Evolutionary conservation across 2,113 vertebrate species (phyloP), one percentile per base, ranked within the genome.

Genomic region (Campylomormyrus numenius): DNA sequence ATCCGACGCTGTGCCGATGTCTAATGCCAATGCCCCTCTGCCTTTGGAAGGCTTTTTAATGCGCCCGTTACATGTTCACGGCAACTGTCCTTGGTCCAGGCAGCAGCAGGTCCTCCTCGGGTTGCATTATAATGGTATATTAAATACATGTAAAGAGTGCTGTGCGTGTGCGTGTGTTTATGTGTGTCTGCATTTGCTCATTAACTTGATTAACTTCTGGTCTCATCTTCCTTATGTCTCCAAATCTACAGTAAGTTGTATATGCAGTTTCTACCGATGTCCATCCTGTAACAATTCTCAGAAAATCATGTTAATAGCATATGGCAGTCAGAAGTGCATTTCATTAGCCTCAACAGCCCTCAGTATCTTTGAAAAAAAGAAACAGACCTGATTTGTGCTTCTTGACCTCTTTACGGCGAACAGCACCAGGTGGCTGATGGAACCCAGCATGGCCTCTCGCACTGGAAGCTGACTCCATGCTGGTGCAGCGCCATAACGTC

Each of bases 1-100:
- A 92, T 94, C 87, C 66, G 77, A 92, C 91, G 92, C 93, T 91
- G 92, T 93, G 91, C 39, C 46, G 45, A 9, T 85, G 83, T 48
- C 35, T 48, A 10, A 46, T 48, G 83, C n/a, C 83, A 48, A 3
- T n/a, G 39, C 35, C 7, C 42, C 88, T 89, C 87, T 89, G 90
- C 90, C 87, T 17, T 13, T 70, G n/a, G 62, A 70, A 27, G 62
- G 62, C 62, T 80, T 15, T 80, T 80, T 35, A 80, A 80, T 35
- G 74, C 35, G 9, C 1, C 17, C 35, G 74, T 80, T 8, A 42
- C 74, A 77, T 42, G 70, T 77, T 77, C 70, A 31, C n/a, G n/a
- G n/a, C 62, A 13, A 70, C 62, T 70, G 62, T 11, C 62, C 62
- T 31, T 31, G 1, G 3, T 70, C 10, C 62, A 42, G 5, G 15